These are phyloP conservation scores for Aldabrachelys gigantea DNA, from an alignment of 2,113 vertebrate species.

Conservation along the genomic window DNA sequence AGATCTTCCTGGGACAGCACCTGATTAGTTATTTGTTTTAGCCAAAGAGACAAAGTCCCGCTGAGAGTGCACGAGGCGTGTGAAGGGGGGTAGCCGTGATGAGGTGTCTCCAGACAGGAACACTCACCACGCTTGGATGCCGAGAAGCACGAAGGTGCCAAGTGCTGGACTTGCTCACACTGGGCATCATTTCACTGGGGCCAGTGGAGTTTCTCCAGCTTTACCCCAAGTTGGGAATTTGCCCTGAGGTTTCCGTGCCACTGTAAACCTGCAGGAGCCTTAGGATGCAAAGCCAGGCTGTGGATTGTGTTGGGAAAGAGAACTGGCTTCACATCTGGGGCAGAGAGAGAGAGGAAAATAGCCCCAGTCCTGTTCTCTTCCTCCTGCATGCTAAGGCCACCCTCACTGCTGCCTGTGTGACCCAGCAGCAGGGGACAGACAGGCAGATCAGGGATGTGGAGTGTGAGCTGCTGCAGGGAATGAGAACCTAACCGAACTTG, in stretches of 20 bases:
- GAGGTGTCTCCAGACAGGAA: background rate
- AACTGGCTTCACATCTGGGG: background rate
- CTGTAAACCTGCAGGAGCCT: background rate
- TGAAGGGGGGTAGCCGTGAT: background rate
- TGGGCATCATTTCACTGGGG: background rate
- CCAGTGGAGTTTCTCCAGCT: conserved; percentile 8
- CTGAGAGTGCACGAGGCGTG: background rate
- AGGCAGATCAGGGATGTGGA: background rate
- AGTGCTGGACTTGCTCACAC: conserved; percentile 32
- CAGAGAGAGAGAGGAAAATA: background rate
- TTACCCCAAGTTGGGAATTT: background rate
- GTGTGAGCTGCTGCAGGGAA: background rate
- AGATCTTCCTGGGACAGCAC: background rate
- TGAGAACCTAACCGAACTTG: background rate
- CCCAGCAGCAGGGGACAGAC: background rate
- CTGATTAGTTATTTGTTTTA: conserved; percentile 59
- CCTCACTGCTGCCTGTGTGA: rapidly evolving
- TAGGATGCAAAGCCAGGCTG: background rate
- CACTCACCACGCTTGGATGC: conserved; percentile 19
- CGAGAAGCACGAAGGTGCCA: background rate
- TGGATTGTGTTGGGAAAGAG: background rate
- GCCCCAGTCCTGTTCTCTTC: background rate
- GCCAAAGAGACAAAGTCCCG: background rate
- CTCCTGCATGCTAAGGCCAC: background rate
- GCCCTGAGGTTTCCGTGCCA: background rate